Evolutionary conservation across 2,797 vertebrate species (phyloP).

Genomic region (Helicolenus hilgendorfi): DNA sequence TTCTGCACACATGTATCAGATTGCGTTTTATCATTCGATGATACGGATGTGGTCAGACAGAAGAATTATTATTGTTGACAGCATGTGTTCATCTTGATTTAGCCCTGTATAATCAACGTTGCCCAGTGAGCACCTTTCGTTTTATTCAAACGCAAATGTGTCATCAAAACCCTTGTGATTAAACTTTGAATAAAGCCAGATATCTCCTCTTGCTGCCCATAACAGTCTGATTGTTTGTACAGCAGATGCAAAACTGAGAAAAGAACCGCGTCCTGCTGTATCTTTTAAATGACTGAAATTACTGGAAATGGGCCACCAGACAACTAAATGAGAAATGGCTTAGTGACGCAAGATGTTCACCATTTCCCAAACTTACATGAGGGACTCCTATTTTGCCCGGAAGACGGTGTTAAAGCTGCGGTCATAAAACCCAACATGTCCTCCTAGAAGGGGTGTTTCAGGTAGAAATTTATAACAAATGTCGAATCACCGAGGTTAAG

Average conservation of each 20-base stretch:
- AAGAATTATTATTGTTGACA: constrained; percentile 70
- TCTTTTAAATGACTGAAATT: not conserved
- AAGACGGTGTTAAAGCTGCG: not conserved
- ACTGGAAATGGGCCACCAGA: not conserved
- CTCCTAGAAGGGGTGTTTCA: not conserved
- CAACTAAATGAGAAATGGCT: not conserved
- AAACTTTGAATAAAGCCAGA: constrained; percentile 33
- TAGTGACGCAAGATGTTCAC: constrained; percentile 11
- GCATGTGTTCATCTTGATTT: constrained; percentile 72
- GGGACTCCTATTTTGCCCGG: not conserved
- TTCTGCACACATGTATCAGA: constrained; percentile 52
- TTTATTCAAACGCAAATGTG: constrained; percentile 49
- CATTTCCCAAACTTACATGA: constrained; percentile 7
- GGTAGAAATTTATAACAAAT: constrained; percentile 9
- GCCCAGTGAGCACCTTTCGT: constrained; percentile 54
- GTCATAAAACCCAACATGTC: constrained; percentile 30
- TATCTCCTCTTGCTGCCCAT: not conserved
- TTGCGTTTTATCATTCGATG: constrained; percentile 62
- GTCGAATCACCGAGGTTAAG: constrained; percentile 24
- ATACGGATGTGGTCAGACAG: constrained; percentile 62
- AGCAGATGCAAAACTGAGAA: not conserved
- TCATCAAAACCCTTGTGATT: constrained; percentile 25
- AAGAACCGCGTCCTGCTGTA: not conserved
- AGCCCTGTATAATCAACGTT: constrained; percentile 50
- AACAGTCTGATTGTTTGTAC: not conserved